Base-by-base conservation (phyloP, 2,888 invertebrate species). In the Cantharis nigra region DNA sequence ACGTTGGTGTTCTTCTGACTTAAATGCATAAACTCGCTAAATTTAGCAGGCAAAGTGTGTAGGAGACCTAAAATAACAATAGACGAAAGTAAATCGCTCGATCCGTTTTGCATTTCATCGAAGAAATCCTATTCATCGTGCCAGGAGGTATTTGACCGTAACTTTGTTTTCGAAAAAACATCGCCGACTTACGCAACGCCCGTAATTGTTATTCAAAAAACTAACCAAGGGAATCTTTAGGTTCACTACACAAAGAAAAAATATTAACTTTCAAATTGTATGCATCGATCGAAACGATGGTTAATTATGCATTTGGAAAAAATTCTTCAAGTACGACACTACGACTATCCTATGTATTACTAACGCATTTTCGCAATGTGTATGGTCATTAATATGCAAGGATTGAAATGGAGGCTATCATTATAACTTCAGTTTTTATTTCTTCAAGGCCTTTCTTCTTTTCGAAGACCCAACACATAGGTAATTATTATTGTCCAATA, bases 1-100 rank as follows among this genome's bases (percentile, higher is more conserved):
- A 74, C 69, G 74, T 74, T 70, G 74, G 63, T 70, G 70, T 69
- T 28, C 23, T 18, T 23, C 64, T 70, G 63, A 63, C 74, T 74
- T 30, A 20, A 67, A 67, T 67, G 20, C 18, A 26, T 23, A 67
- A 67, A 67, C 20, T 67, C 14, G 65, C 65, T 23, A 13, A 67
- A 67, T 67, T 67, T 67, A 67, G 65, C 20, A 49, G n/a, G 3
- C 49, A 67, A 67, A 23, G 9, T 67, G 26, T 26, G 65, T 67
- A 23, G 65, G 65, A 23, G 65, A 26, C 65, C 16, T n/a, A n/a
- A 67, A 67, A 23, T 23, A 67, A 67, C 23, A 67, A 67, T 67
- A 67, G 65, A 67, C 18, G 65, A 67, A 67, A 67, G 65, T 67
- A 23, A 67, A 67, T 23, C 23, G 65, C 49, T n/a, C 7, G 49